Evolutionary conservation across 2,888 invertebrate species (phyloP).

Genomic region (Leptodirus hochenwartii): DNA sequence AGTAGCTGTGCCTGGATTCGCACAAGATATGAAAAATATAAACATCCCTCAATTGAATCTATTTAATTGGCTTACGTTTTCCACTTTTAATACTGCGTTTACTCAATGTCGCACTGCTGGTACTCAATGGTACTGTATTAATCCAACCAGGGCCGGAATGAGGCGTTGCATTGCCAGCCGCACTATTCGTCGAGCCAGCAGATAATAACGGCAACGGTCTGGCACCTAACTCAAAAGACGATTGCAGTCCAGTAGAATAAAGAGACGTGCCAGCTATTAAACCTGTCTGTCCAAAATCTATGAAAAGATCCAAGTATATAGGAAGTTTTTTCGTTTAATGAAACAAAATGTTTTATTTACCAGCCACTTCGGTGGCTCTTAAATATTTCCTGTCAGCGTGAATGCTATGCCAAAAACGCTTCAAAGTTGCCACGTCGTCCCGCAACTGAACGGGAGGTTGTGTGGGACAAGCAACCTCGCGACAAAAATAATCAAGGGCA

Average conservation of each 20-base stretch:
- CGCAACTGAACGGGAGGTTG: conserved; percentile 59
- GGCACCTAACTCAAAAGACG: conserved; percentile 23
- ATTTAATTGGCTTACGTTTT: conserved; percentile 45
- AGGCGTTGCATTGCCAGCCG: conserved; percentile 23
- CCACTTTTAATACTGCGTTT: conserved; percentile 56
- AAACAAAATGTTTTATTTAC: conserved; percentile 25
- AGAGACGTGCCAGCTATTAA: conserved; percentile 5
- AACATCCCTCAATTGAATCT: too few relatives aligned
- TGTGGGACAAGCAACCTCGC: conserved; percentile 74
- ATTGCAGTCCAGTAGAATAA: conserved; percentile 9
- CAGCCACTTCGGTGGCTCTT: conserved; percentile 64
- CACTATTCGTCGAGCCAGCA: too few relatives aligned
- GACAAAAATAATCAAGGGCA: conserved; percentile 90
- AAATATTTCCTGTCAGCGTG: conserved; percentile 87
- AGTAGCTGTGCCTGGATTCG: too few relatives aligned
- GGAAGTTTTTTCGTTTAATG: neutral
- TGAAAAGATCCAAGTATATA: neutral
- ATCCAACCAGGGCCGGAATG: conserved; percentile 64
- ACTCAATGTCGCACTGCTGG: conserved; percentile 44
- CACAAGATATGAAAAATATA: too few relatives aligned
- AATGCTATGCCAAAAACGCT: conserved; percentile 93
- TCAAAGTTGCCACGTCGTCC: conserved; percentile 75
- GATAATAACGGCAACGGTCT: conserved; percentile 24
- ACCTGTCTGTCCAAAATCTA: neutral
- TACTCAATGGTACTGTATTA: conserved; percentile 71